phyloP scores from a whole-genome alignment of 2,113 vertebrate genomes.

The Nipponia nippon region DNA sequence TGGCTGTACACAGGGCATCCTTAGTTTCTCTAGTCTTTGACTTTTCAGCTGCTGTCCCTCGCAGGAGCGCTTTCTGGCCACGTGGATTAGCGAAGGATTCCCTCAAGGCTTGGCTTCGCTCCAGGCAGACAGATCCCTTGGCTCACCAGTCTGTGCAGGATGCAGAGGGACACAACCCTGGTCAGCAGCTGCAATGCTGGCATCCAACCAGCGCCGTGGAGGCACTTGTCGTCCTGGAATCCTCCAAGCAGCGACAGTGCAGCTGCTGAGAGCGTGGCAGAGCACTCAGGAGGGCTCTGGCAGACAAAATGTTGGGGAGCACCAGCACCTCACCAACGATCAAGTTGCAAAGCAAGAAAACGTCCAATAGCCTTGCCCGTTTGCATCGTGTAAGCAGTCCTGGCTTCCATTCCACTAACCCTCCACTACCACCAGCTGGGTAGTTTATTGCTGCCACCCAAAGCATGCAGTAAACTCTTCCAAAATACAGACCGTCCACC shows the following conservation, averaged over 20 bases:
- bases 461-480: not conserved
- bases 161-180: not conserved
- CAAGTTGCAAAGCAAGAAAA: not conserved
- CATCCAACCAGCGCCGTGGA: accelerated
- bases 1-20: not conserved
- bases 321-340: not conserved
- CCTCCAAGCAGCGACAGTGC: not conserved
- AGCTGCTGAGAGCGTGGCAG: not conserved
- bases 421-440: not conserved
- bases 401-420: not conserved
- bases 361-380: not conserved
- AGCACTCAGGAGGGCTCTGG: not conserved
- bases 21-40: not conserved
- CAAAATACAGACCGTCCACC: not conserved
- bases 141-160: not conserved
- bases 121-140: not conserved
- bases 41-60: not conserved
- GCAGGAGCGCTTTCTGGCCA: not conserved
- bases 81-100: not conserved
- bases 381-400: not conserved
- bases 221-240: not conserved
- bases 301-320: not conserved
- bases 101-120: not conserved
- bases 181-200: not conserved
- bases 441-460: not conserved